Base-by-base conservation (phyloP, 2,797 vertebrate species). In the Halcyon badia region DNA sequence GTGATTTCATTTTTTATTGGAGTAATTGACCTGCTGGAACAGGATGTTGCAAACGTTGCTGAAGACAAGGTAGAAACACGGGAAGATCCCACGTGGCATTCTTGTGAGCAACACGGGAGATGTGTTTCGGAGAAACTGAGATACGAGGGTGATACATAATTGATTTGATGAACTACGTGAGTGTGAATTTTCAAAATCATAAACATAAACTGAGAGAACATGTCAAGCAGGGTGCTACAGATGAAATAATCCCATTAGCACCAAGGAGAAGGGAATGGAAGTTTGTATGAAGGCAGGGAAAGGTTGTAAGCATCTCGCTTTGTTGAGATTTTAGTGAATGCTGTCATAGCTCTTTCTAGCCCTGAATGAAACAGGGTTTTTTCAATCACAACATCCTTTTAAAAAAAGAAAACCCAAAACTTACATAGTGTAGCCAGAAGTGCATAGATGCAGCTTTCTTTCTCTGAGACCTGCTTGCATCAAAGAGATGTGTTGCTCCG, bases 311-410 rank as follows among this genome's bases (percentile, higher is more conserved):
- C 35, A 24, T 84, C 42, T 79, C 3, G 4, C n/a, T 83, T n/a
- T 14, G 18, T 25, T 85, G 49, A 81, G 69, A 56, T 70, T 56
- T 82, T 52, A 28, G 39, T 30, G 48, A 76, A 60, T 75, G 46
- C 46, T 69, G 35, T 46, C 2, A 1, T 13, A 87, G 33, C 22
- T 85, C 24, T 77, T 83, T 26, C 13, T 26, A 85, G 21, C 24
- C 8, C 11, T 85, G 37, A 80, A 51, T 75, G 92, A 89, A 85
- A 80, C 12, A 51, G n/a, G 22, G 10, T 48, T 46, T 95, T 88
- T 88, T 33, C 82, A 79, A 76, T 76, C 31, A 37, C 21, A 56
- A 6, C 24, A 33, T 42, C 39, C 30, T 91, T 62, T 30, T 26
- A 25, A 51, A 26, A 5, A 3, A 20, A 56, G 37, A 54, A 48